Evolutionary conservation across 2,797 vertebrate species (phyloP).

Genomic region (Distichodus sexfasciatus): DNA sequence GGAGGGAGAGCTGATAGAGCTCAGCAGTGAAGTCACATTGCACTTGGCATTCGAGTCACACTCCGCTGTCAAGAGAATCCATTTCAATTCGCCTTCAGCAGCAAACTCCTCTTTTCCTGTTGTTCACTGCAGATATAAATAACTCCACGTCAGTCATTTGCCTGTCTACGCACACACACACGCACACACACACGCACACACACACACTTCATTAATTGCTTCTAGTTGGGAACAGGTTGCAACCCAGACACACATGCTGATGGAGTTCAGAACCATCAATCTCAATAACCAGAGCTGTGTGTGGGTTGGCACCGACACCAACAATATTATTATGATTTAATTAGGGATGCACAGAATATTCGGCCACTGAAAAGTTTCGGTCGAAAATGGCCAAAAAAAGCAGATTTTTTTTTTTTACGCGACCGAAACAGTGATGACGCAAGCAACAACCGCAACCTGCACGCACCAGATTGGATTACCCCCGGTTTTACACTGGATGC

Average conservation of each 20-base stretch:
- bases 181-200: conserved; percentile 1
- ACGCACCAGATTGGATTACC: too few relatives aligned
- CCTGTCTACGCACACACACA: not conserved
- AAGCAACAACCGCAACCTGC: too few relatives aligned
- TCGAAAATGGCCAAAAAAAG: too few relatives aligned
- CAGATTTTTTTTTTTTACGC: too few relatives aligned
- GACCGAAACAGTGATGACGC: too few relatives aligned
- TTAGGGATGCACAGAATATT: too few relatives aligned
- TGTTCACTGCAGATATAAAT: conserved; percentile 9
- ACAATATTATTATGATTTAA: too few relatives aligned
- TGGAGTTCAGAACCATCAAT: too few relatives aligned
- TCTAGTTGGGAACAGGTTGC: not conserved
- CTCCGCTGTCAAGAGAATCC: conserved; percentile 22
- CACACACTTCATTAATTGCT: conserved; percentile 2
- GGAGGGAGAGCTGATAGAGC: not conserved
- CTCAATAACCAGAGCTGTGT: too few relatives aligned
- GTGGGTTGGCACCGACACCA: too few relatives aligned
- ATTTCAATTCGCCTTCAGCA: conserved; percentile 8
- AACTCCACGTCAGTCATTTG: conserved; percentile 1
- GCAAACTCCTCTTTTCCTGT: conserved; percentile 17
- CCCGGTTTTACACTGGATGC: too few relatives aligned
- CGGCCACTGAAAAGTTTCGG: too few relatives aligned
- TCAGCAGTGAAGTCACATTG: not conserved
- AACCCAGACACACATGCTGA: not conserved
- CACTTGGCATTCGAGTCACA: conserved; percentile 18